Base-by-base conservation (phyloP, 2,797 vertebrate genomes). In the Xiphophorus birchmanni region DNA sequence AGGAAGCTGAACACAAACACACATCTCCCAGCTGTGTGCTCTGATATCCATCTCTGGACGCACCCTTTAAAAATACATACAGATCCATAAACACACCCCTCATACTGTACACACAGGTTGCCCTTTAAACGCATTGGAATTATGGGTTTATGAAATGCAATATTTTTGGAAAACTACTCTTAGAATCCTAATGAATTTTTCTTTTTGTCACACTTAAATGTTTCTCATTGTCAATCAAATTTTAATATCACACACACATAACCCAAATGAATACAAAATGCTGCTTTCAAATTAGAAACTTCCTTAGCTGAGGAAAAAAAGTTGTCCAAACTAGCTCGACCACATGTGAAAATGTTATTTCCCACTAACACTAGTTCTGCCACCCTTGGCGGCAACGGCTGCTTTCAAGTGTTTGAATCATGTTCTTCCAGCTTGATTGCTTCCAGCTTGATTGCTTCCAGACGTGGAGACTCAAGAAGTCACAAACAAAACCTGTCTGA, bases 41-140 rank as follows among this genome's bases (percentile, higher is more conserved):
- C 78, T 86, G 94, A 96, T 96, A 75, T 76, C 63, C 80, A 95
- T 96, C 94, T 88, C 54, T 63, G 90, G 91, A 91, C 91, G 67
- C 92, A 87, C 93, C 91, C 90, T 91, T 88, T 90, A 90, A 91
- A 92, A 90, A 93, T 90, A 94, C 86, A 93, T 13, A 83, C 81
- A 73, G 73, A 52, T 78, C 60, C 78, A 76, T 50, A 81, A 85
- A 87, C 86, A 83, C 56, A 69, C 7, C 35, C 83, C 12, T 40
- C 75, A 56, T 69, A 58, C 63, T 44, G 65, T 8, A 75, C 76
- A 79, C 52, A 4, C 17, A 44, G 23, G 32, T 65, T 74, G 63
- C 44, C 23, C 37, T 73, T 63, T 0, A 60, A 37, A 0, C 15
- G 60, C 1, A 56, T 2, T 63, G n/a, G 21, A 40, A 26, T 44